phyloP scores from a whole-genome alignment of 2,113 vertebrate species.

The Globicephala melas region DNA sequence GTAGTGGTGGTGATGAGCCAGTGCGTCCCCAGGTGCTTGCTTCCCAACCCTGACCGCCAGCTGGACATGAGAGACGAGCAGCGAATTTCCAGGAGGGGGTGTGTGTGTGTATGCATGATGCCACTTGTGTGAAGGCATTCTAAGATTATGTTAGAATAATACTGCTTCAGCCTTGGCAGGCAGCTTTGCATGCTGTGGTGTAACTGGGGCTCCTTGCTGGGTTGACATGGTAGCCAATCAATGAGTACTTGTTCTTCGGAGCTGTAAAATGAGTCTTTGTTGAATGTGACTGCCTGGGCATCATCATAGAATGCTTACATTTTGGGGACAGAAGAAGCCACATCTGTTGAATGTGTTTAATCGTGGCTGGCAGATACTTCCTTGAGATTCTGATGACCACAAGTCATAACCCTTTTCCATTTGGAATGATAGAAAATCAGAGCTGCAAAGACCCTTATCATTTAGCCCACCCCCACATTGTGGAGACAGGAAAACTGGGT shows the following conservation, averaged over 20 bases:
- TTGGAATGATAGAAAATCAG: neutral
- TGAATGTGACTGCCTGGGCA: neutral
- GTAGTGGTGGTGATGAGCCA: neutral
- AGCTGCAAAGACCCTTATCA: neutral
- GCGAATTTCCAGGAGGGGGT: no score
- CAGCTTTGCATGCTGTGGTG: fast-evolving
- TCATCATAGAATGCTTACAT: neutral
- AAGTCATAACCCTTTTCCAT: neutral
- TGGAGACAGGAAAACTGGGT: neutral
- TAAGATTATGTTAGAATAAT: neutral
- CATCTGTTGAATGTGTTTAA: neutral
- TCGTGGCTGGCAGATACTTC: neutral
- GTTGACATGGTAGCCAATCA: neutral
- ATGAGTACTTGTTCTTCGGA: neutral
- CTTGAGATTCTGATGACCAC: neutral
- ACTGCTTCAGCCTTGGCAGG: neutral
- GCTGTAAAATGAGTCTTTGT: neutral
- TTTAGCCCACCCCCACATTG: no score
- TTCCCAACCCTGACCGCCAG: neutral
- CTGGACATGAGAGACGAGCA: neutral
- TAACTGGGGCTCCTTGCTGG: neutral
- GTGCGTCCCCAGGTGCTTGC: neutral
- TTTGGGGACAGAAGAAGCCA: neutral
- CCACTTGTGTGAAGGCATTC: neutral
- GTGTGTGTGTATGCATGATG: neutral